Evolutionary conservation across 2,888 invertebrate genomes (phyloP).

Genomic region (Drosophila percnosoma): DNA sequence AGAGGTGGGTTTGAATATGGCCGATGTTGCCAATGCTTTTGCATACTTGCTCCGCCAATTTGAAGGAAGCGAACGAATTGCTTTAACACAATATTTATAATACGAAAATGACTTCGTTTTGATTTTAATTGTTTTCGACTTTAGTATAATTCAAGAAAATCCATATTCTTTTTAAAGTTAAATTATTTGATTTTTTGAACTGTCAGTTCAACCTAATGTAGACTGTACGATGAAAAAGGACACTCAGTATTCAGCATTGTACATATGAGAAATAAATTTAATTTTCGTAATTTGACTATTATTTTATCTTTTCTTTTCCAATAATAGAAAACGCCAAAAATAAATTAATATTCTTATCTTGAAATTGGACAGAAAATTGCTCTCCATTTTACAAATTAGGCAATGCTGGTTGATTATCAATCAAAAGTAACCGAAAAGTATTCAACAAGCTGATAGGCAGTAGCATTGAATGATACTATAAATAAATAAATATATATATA

Average conservation of each 20-base stretch:
- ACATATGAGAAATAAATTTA: not conserved
- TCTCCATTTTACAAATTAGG: slow-evolving; percentile 9
- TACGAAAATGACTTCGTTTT: not conserved
- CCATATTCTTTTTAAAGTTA: not conserved
- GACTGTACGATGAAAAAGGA: not conserved
- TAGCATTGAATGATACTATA: slow-evolving; percentile 20
- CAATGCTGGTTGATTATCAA: slow-evolving; percentile 55
- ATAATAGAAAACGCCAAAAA: slow-evolving; percentile 1
- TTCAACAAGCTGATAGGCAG: slow-evolving; percentile 29
- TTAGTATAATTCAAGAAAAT: not conserved
- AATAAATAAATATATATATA: slow-evolving; percentile 18
- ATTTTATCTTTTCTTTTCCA: not conserved
- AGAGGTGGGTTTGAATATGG: slow-evolving; percentile 98
- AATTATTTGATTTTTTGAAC: slow-evolving; percentile 10
- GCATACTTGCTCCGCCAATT: slow-evolving; percentile 99
- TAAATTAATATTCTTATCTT: slow-evolving; percentile 49
- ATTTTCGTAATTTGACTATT: not conserved
- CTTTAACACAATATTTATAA: not conserved
- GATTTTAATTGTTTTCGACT: not conserved
- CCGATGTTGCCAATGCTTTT: slow-evolving; percentile 98
- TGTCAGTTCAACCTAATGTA: slow-evolving; percentile 2
- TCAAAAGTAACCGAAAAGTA: slow-evolving; percentile 50
- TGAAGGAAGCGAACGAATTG: slow-evolving; percentile 90
- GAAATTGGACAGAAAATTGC: slow-evolving; percentile 3
- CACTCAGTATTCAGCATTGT: not conserved